Base-by-base conservation (phyloP, 1,140 invertebrate genomes). In the Medauroidea extradentata region DNA sequence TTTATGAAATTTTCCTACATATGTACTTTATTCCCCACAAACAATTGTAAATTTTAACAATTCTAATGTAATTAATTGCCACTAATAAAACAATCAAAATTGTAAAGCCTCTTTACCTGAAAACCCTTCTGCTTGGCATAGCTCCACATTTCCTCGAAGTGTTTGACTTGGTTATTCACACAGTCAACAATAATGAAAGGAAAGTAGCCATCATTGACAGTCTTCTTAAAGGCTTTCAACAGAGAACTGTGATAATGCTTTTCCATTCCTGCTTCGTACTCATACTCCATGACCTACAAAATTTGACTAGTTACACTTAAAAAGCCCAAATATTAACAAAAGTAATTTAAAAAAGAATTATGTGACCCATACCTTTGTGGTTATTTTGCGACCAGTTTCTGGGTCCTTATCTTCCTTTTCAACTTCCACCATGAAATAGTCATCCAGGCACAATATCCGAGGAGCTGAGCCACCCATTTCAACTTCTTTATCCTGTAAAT, bases 371-470 rank as follows among this genome's bases (percentile, higher is more conserved):
- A 85, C 84, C 77, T 85, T 86, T 41, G 79, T 75, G 59, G 78
- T 83, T 7, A 87, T 74, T 71, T 81, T 85, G 68, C 88, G 91
- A 13, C 91, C 91, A 56, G 89, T 91, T 63, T 88, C 85, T 7
- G 83, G 78, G 70, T 93, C 91, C 27, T 81, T 81, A 62, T 87
- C 82, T 68, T 87, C 83, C 65, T 87, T 86, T 73, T 96, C 94
- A 50, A 86, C 84, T 79, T 97, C 94, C 44, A 89, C 85, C 76
- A 96, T 89, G 68, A 96, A 98, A 74, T 98, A 98, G 78, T 98
- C 94, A 76, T 98, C 94, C 42, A 98, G 82, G 62, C 91, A 94
- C 53, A 98, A 81, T 67, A 98, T 95, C 63, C 95, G 80, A 2
- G 91, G 89, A 42, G 88, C 90, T 59, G 86, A 84, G 2, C 87